Evolutionary conservation across 1,140 invertebrate genomes (phyloP), one percentile per base, ranked within the genome.

Genomic region (Zaprionus davidi): DNA sequence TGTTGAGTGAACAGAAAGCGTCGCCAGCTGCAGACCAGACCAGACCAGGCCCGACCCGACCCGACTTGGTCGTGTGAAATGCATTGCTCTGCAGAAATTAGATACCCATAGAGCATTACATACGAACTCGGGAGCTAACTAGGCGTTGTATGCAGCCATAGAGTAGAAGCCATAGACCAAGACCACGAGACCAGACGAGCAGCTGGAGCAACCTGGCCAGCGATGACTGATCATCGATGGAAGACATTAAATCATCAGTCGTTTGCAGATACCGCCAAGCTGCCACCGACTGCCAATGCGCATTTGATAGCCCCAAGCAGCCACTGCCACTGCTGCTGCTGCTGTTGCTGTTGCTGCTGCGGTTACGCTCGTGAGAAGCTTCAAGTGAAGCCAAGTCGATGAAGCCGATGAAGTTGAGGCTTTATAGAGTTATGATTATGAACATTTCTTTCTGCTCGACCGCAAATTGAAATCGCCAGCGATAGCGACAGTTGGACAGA

Each of bases 171-270:
- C 63, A 56, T 65, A 65, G 62, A 64, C 46, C n/a, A 7, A 64
- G 24, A 31, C 26, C 38, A 24, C 5, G 5, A 34, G 22, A 59
- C 13, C 46, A 64, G 49, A 44, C 28, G 24, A 46, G 46, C 31
- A 11, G 2, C 31, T 9, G 9, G 31, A 13, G 41, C 46, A 59
- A 34, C 28, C 31, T 13, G 53, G 49, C 11, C 17, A 68, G 31
- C 71, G 67, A 85, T 85, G 82, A 85, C 78, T 85, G 82, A 86
- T 85, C 79, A 79, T 82, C 79, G 82, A 65, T 13, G 64, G 69
- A 79, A 82, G 83, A 85, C 79, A 86, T 82, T 86, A 87, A 86
- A 86, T 86, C 82, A 86, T 86, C 59, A 71, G 60, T 72, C 72
- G 31, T 34, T 34, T 34, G 31, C 31, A 34, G 31, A 34, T 34